Percentiles rank a stretch among this genome's conserved stretches.
These are phyloP conservation scores for Calcarius lapponicus DNA, from an alignment of 2,797 vertebrate species.

Conservation along the genomic window DNA sequence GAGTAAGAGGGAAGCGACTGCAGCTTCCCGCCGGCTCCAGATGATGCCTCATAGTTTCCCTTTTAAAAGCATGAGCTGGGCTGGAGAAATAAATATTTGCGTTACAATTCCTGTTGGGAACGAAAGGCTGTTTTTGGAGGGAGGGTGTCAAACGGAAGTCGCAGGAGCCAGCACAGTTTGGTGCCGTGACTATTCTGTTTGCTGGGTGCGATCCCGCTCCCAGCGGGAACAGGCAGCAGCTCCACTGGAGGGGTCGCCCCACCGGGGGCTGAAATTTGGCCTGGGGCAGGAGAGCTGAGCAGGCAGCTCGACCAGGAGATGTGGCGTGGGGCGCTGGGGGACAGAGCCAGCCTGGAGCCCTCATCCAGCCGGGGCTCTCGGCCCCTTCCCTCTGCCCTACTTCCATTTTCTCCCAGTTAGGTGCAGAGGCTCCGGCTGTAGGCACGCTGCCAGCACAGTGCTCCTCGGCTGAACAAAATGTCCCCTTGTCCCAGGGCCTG, in stretches of 20 bases:
- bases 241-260: not conserved
- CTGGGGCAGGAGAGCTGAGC: not conserved
- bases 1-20: not conserved
- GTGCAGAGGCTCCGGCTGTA: not conserved
- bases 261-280: not conserved
- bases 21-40: not conserved
- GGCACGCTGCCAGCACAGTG: not conserved
- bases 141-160: conserved; percentile 32
- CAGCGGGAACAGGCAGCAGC: not conserved
- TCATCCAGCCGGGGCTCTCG: not conserved
- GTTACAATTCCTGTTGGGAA: conserved; percentile 20
- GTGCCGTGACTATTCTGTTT: not conserved
- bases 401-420: conserved; percentile 36
- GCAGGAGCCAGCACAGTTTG: not conserved
- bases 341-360: not conserved
- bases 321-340: not conserved
- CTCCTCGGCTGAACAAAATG: conserved; percentile 39
- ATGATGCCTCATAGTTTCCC: conserved; percentile 9
- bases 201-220: not conserved
- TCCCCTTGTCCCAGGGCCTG: not conserved
- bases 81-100: conserved; percentile 50
- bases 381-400: not conserved
- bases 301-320: not conserved
- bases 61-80: conserved; percentile 17
- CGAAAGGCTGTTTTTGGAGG: not conserved